A percentile compares a stretch with the other conserved stretches of the same genome.
Evolutionary conservation across 2,113 vertebrate species (phyloP).

Genomic region (Centropristis striata): DNA sequence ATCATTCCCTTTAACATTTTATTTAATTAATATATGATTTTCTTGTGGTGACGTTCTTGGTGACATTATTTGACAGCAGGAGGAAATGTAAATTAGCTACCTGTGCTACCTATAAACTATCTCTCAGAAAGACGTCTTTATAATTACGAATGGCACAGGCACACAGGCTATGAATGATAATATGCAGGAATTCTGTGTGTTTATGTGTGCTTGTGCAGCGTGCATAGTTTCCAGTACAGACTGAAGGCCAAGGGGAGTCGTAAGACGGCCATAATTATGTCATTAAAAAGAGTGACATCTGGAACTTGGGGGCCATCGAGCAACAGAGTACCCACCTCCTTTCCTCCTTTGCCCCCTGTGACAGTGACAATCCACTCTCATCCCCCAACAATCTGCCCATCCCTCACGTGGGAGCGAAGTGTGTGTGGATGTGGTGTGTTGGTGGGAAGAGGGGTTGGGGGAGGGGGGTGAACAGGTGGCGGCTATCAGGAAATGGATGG

Average conservation of each 20-base stretch:
- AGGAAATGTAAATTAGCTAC: constrained; percentile 42
- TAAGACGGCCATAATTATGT: constrained; percentile 70
- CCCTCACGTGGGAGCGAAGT: constrained; percentile 45
- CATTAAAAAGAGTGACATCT: constrained; percentile 80
- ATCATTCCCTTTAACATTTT: constrained; percentile 30
- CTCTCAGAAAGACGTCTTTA: constrained; percentile 19
- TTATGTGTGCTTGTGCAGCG: constrained; percentile 25
- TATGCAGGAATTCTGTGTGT: constrained; percentile 30
- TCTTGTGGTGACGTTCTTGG: constrained; percentile 3
- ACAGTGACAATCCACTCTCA: constrained; percentile 67
- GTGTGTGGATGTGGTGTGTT: background rate
- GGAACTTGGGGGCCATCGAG: constrained; percentile 71
- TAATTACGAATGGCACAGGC: constrained; percentile 26
- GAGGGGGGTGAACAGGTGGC: constrained; percentile 83
- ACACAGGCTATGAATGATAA: constrained; percentile 28
- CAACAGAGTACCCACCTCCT: constrained; percentile 54
- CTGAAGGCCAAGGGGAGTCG: constrained; percentile 67
- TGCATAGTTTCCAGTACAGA: constrained; percentile 38
- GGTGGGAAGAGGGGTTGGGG: background rate
- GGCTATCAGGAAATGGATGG: constrained; percentile 80
- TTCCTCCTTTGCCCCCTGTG: constrained; percentile 64
- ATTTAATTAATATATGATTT: constrained; percentile 9
- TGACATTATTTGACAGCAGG: constrained; percentile 19
- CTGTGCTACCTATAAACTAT: background rate
- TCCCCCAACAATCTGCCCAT: constrained; percentile 66